phyloP scores from a whole-genome alignment of 2,113 vertebrate species.

The Larimichthys polyactis region DNA sequence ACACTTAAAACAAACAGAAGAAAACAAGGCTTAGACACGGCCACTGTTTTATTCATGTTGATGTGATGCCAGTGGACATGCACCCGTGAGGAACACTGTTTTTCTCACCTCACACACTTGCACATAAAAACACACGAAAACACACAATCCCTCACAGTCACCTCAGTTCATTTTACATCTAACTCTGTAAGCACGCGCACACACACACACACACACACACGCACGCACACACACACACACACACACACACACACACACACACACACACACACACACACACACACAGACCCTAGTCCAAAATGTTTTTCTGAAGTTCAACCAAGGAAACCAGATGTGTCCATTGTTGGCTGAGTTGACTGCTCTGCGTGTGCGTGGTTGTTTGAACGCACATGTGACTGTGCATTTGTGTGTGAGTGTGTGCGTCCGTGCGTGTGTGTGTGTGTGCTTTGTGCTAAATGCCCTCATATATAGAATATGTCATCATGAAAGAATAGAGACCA shows the following conservation, averaged over 20 bases:
- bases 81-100: conserved; percentile 73
- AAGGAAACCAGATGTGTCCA: conserved; percentile 58
- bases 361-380: background rate
- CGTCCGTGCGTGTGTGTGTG: background rate
- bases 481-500: background rate
- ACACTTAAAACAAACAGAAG: conserved; percentile 43
- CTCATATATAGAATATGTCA: background rate
- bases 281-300: conserved; percentile 24
- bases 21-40: conserved; percentile 52
- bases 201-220: conserved; percentile 4
- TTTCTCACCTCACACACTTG: conserved; percentile 74
- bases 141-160: conserved; percentile 55
- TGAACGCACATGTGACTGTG: background rate
- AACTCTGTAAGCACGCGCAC: background rate
- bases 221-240: background rate
- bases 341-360: background rate
- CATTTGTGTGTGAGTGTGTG: background rate
- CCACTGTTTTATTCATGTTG: conserved; percentile 79
- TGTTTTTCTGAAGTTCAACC: conserved; percentile 46
- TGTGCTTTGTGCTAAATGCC: background rate
- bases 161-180: conserved; percentile 62
- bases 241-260: background rate
- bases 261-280: conserved; percentile 2
- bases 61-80: conserved; percentile 79
- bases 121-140: conserved; percentile 62